Evolutionary conservation across 2,797 vertebrate genomes (phyloP), one percentile per base, ranked within the genome.

Genomic region (Balearica regulorum): DNA sequence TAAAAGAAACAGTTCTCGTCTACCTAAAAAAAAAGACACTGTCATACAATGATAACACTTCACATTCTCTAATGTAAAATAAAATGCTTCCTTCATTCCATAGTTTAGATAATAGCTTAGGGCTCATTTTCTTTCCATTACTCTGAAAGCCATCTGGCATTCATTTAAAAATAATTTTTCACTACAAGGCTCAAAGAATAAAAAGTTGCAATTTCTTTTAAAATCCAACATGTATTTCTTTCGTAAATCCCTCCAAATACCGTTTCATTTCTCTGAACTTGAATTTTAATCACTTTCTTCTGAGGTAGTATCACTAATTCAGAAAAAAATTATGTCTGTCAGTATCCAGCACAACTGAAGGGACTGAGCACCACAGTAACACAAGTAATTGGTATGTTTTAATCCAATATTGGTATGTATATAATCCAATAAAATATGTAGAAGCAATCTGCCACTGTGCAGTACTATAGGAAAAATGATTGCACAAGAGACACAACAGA

Each of bases 161-260:
- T 92, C 37, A 95, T 92, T 89, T 95, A 93, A 96, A 94, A 92
- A 87, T 92, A 89, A 70, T 90, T 95, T 91, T 95, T 95, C 78
- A 94, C 55, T 77, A 89, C 68, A 46, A 3, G 4, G 33, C 44
- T 89, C 49, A 89, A 90, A 89, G 78, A 93, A 87, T 90, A 94
- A 95, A 81, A 93, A 94, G 33, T 61, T 89, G 41, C 25, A 58
- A 89, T 87, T 77, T 64, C 61, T 90, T 92, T 93, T 79, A 87
- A 95, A 96, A 92, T 61, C 43, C 64, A 87, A 78, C 29, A 58
- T 55, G 4, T 51, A 71, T 51, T 92, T 87, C 78, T 90, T 89
- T 69, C 37, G 77, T 73, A 72, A 89, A 90, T 33, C 33, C 51
- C 26, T 90, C 35, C n/a, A 89, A 96, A 91, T 39, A 49, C 53